Evolutionary conservation across 2,888 invertebrate genomes (phyloP).

Genomic region (Leucozona laternaria): DNA sequence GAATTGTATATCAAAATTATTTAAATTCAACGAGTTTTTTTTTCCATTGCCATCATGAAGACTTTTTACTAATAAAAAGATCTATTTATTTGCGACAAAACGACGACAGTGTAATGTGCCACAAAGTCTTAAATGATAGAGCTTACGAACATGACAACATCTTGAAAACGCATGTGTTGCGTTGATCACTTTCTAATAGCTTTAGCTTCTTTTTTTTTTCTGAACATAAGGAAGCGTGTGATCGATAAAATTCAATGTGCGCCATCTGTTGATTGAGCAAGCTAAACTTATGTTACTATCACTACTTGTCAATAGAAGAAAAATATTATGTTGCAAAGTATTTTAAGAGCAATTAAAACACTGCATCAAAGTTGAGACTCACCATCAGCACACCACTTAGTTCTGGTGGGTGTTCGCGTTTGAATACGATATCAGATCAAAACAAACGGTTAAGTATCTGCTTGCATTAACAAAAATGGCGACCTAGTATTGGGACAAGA

Average conservation of each 20-base stretch:
- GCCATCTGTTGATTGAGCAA: slow-evolving; percentile 5
- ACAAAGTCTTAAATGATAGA: neutral
- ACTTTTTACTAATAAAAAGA: too few species aligned
- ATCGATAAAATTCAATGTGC: slow-evolving; percentile 3
- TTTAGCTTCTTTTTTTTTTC: neutral
- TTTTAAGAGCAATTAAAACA: neutral
- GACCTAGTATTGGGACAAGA: neutral
- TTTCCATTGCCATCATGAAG: too few species aligned
- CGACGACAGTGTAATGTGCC: neutral
- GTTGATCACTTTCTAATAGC: slow-evolving; percentile 25
- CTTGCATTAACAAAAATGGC: neutral
- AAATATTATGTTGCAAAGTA: neutral
- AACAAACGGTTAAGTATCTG: neutral
- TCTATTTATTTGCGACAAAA: neutral
- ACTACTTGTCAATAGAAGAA: neutral
- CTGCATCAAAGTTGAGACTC: neutral
- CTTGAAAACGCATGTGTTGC: neutral
- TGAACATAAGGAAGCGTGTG: slow-evolving; percentile 9
- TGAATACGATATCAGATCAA: neutral
- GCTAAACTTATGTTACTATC: neutral
- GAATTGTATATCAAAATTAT: too few species aligned
- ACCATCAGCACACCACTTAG: too few species aligned
- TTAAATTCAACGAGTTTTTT: too few species aligned
- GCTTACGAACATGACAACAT: neutral
- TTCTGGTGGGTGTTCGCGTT: slow-evolving; percentile 1